phyloP scores from a whole-genome alignment of 2,113 vertebrate species.

The Chauna torquata region DNA sequence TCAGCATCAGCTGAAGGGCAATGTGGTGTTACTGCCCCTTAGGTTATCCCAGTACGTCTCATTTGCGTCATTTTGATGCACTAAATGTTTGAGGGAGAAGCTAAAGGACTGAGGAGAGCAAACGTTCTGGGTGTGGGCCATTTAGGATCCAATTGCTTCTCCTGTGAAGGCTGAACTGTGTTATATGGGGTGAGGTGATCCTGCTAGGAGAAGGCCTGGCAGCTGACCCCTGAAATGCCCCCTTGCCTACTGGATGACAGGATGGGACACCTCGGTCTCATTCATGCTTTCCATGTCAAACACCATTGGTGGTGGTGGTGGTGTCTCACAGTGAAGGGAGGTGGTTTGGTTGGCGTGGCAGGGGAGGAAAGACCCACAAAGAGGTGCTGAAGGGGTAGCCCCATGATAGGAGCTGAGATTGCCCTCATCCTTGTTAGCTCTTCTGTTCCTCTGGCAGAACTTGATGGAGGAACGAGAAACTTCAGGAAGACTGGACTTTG shows the following conservation, averaged over 20 bases:
- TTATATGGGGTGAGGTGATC: not conserved
- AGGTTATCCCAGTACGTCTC: too few species aligned
- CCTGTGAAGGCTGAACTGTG: too few species aligned
- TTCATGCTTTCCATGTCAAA: rapidly evolving
- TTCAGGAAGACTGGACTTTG: not conserved
- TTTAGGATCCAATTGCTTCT: not conserved
- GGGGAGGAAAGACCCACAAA: not conserved
- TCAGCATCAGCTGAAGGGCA: not conserved
- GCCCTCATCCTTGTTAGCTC: too few species aligned
- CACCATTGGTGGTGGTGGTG: rapidly evolving
- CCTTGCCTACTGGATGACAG: not conserved
- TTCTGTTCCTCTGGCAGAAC: not conserved
- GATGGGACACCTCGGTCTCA: rapidly evolving
- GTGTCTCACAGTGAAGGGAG: not conserved
- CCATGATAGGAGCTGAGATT: not conserved
- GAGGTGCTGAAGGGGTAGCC: not conserved
- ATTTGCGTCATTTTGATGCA: not conserved
- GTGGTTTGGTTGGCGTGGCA: not conserved
- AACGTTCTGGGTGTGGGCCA: not conserved
- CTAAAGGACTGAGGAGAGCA: too few species aligned
- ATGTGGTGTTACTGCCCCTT: not conserved
- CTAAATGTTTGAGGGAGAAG: not conserved
- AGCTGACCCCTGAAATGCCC: not conserved
- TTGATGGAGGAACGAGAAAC: rapidly evolving
- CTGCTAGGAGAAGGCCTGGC: not conserved